phyloP scores from a whole-genome alignment of 1,140 invertebrate genomes.

The Orchesella cincta region DNA sequence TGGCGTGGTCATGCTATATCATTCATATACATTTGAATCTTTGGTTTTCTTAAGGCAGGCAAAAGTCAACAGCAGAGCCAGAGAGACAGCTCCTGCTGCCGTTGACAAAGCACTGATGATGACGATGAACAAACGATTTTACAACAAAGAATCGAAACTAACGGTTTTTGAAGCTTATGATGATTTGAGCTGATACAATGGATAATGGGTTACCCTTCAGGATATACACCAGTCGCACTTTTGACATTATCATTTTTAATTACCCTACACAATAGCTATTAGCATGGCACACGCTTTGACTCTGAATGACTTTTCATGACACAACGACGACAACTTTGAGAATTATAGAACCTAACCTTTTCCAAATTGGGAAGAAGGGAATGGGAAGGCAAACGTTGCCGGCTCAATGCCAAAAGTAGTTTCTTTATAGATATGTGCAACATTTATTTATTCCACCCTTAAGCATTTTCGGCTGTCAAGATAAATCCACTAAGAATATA shows the following conservation, averaged over 20 bases:
- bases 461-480: background rate
- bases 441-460: background rate
- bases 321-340: background rate
- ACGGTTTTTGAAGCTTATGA: background rate
- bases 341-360: background rate
- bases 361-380: background rate
- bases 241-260: conserved; percentile 43
- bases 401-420: background rate
- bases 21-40: too few species aligned
- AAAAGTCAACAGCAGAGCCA: background rate
- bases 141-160: background rate
- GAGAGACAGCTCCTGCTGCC: background rate
- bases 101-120: background rate
- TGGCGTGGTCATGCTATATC: background rate
- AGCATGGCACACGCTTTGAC: conserved; percentile 10
- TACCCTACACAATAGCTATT: conserved; percentile 22
- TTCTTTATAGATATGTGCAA: background rate
- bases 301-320: conserved; percentile 1
- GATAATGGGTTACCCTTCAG: background rate
- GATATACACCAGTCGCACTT: conserved; percentile 15
- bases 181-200: background rate
- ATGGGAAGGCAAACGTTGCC: background rate
- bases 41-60: background rate
- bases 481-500: conserved; percentile 9
- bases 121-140: background rate